A percentile compares a stretch with the other conserved stretches of the same genome.
Evolutionary conservation across 2,113 vertebrate genomes (phyloP).

Genomic region (Ptilonorhynchus violaceus): DNA sequence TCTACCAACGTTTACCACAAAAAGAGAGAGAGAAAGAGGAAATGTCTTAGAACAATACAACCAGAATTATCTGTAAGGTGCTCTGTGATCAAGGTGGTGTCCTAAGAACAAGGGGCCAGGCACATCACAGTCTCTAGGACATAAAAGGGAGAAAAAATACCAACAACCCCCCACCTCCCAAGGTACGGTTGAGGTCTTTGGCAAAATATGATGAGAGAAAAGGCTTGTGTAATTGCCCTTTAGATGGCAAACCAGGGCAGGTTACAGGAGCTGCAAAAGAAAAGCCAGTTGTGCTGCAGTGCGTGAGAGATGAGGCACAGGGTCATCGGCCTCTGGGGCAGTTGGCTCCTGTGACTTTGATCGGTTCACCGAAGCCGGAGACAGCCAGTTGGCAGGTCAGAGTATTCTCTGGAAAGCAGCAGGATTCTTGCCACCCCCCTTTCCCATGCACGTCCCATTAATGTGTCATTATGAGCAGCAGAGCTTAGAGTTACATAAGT

Average conservation of each 20-base stretch:
- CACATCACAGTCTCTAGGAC: background rate
- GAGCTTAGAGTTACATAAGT: background rate
- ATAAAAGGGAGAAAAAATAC: background rate
- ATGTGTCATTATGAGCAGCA: background rate
- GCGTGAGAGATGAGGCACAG: accelerated
- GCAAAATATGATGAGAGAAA: background rate
- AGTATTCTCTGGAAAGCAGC: background rate
- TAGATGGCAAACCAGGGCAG: background rate
- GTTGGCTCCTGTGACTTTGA: background rate
- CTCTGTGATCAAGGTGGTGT: background rate
- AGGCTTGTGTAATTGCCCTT: background rate
- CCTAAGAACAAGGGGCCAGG: background rate
- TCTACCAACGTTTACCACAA: background rate
- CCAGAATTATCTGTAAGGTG: background rate
- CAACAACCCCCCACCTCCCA: background rate
- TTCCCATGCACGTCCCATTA: background rate
- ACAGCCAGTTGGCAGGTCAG: background rate
- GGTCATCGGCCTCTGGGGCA: background rate
- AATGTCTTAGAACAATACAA: background rate
- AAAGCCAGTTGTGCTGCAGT: background rate
- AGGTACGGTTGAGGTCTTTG: background rate
- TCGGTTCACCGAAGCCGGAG: background rate
- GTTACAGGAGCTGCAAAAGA: background rate
- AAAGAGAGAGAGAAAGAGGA: background rate
- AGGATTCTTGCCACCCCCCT: background rate